Evolutionary conservation across 2,113 vertebrate genomes (phyloP).

Genomic region (Pipa parva): DNA sequence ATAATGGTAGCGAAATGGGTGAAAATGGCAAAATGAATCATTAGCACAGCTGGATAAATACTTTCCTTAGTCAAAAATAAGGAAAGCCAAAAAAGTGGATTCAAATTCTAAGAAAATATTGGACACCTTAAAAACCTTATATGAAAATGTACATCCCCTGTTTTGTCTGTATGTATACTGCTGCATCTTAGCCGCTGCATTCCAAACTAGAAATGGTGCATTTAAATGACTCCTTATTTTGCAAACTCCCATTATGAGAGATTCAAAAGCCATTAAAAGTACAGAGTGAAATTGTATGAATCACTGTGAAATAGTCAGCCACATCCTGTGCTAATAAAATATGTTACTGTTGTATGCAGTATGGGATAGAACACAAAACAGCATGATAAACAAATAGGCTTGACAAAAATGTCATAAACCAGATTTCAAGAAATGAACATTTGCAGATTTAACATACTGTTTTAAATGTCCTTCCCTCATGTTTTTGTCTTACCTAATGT

Average conservation of each 20-base stretch:
- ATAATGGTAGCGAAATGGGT: no score
- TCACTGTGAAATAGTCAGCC: conserved; percentile 13
- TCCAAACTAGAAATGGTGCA: conserved; percentile 1
- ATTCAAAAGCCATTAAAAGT: conserved; percentile 30
- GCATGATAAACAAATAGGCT: conserved; percentile 20
- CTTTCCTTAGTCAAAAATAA: no score
- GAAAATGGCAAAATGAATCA: no score
- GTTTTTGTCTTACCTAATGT: conserved; percentile 1
- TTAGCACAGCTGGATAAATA: no score
- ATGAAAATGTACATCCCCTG: no score
- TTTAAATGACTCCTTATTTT: conserved; percentile 27
- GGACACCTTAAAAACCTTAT: no score
- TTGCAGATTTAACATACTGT: conserved; percentile 14
- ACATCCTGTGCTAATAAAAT: conserved; percentile 31
- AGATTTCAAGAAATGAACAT: conserved; percentile 9
- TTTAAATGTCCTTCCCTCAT: conserved; percentile 16
- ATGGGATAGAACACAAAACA: conserved; percentile 16
- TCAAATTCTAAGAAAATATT: no score
- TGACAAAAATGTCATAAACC: conserved; percentile 1
- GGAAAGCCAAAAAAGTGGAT: no score
- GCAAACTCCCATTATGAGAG: conserved; percentile 21
- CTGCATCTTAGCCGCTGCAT: no score
- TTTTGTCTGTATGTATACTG: no score
- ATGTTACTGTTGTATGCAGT: conserved; percentile 12
- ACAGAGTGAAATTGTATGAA: conserved; percentile 22